Evolutionary conservation across 2,113 vertebrate genomes (phyloP).

Genomic region (Bubo scandiacus): DNA sequence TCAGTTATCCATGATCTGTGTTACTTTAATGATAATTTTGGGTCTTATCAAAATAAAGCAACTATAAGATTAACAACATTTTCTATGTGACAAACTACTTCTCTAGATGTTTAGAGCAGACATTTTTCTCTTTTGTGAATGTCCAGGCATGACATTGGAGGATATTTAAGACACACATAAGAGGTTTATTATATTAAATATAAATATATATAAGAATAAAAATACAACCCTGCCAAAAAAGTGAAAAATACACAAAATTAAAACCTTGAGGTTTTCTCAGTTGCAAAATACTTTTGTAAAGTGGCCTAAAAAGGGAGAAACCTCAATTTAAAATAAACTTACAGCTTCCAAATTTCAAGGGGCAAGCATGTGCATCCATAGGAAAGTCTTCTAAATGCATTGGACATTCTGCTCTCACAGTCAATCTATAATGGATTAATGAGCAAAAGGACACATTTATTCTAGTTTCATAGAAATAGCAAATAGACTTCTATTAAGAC

Average conservation of each 20-base stretch:
- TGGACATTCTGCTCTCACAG: constrained; percentile 95
- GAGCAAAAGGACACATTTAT: constrained; percentile 56
- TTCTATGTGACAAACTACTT: neutral
- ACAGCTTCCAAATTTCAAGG: constrained; percentile 98
- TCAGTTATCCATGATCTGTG: neutral
- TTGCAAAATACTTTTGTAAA: neutral
- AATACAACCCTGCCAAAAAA: neutral
- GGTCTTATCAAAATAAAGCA: neutral
- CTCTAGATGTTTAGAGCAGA: neutral
- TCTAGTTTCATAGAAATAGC: constrained; percentile 31
- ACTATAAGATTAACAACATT: neutral
- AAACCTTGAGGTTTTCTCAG: constrained; percentile 11
- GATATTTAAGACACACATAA: neutral
- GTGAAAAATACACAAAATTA: neutral
- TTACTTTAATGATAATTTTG: neutral
- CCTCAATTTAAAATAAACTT: constrained; percentile 76
- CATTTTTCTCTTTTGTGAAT: neutral
- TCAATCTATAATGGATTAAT: constrained; percentile 83
- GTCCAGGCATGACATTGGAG: neutral
- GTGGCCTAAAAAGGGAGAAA: neutral
- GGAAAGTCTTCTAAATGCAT: constrained; percentile 99
- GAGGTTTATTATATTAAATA: neutral
- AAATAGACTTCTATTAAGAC: constrained; percentile 26
- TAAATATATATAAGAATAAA: neutral
- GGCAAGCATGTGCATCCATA: constrained; percentile 96